A percentile compares a stretch with the other conserved stretches of the same genome.
Conservation (phyloP, 2,113 vertebrate genomes). For the Mesocricetus auratus region DNA sequence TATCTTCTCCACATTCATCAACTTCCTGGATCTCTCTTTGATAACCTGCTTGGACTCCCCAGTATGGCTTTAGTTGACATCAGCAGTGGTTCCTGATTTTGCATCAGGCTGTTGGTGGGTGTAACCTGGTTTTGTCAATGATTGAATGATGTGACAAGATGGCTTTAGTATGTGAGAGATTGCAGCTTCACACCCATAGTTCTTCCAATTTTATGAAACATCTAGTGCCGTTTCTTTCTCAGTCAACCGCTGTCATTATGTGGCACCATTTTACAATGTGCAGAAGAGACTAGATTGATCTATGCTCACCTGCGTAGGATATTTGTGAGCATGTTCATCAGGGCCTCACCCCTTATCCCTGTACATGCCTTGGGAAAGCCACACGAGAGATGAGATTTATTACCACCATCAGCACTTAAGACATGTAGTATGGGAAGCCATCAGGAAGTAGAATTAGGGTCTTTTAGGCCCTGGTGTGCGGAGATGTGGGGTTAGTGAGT, state of each 20-base stretch:
- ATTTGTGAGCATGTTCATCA: neutral
- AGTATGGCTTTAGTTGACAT: neutral
- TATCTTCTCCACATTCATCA: neutral
- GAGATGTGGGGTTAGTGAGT: too few relatives aligned
- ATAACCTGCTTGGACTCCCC: neutral
- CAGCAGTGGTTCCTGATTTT: neutral
- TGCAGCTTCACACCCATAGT: neutral
- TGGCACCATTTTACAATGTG: neutral
- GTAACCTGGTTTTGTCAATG: neutral
- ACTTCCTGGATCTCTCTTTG: neutral
- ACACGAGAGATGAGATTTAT: neutral
- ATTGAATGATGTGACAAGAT: neutral
- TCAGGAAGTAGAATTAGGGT: too few relatives aligned
- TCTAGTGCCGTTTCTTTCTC: neutral
- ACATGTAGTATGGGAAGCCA: neutral
- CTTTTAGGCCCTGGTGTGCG: neutral
- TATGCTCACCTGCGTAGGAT: neutral
- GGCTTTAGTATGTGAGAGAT: neutral
- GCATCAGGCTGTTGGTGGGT: neutral
- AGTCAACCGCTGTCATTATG: neutral
- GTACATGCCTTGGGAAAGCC: neutral
- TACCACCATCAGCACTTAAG: neutral
- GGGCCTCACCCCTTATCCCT: too few relatives aligned
- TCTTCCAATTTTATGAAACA: constrained; percentile 18
- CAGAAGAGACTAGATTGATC: neutral